Conservation (phyloP, 2,888 invertebrate genomes). For the Prosapia bicincta region DNA sequence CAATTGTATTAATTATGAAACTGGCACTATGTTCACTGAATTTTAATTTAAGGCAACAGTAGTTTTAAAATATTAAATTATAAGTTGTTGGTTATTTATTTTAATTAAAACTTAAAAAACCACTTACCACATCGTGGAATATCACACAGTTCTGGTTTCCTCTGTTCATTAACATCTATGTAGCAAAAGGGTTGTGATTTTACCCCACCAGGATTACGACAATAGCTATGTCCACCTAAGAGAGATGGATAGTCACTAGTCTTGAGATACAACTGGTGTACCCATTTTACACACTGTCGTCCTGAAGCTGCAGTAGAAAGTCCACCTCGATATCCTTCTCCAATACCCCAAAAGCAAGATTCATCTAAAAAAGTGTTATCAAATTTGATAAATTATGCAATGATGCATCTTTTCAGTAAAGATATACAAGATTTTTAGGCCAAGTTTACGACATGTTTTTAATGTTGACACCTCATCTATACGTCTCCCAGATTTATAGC, state of each 20-base stretch:
- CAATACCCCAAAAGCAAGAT: conserved; percentile 85
- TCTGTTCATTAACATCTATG: conserved; percentile 62
- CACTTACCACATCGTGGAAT: conserved; percentile 83
- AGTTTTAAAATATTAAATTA: too few relatives aligned
- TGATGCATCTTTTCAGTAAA: too few relatives aligned
- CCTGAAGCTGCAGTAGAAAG: conserved; percentile 69
- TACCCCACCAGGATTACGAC: conserved; percentile 83
- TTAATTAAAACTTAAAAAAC: conserved; percentile 42
- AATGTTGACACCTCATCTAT: too few relatives aligned
- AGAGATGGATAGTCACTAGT: conserved; percentile 80
- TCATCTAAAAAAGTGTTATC: conserved; percentile 63
- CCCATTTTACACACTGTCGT: conserved; percentile 77
- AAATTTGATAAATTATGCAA: too few relatives aligned
- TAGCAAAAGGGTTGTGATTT: conserved; percentile 90
- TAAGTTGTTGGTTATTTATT: too few relatives aligned
- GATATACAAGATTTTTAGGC: too few relatives aligned
- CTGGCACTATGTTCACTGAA: too few relatives aligned
- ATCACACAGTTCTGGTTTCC: conserved; percentile 76
- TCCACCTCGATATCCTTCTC: conserved; percentile 79
- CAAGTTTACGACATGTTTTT: too few relatives aligned
- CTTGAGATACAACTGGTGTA: conserved; percentile 69
- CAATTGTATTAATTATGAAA: too few relatives aligned
- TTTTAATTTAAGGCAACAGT: too few relatives aligned
- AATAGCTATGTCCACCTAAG: conserved; percentile 81
- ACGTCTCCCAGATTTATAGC: too few relatives aligned